These are phyloP conservation scores for Rhabdomys pumilio DNA, from an alignment of 2,797 vertebrate species.

Conservation along the genomic window DNA sequence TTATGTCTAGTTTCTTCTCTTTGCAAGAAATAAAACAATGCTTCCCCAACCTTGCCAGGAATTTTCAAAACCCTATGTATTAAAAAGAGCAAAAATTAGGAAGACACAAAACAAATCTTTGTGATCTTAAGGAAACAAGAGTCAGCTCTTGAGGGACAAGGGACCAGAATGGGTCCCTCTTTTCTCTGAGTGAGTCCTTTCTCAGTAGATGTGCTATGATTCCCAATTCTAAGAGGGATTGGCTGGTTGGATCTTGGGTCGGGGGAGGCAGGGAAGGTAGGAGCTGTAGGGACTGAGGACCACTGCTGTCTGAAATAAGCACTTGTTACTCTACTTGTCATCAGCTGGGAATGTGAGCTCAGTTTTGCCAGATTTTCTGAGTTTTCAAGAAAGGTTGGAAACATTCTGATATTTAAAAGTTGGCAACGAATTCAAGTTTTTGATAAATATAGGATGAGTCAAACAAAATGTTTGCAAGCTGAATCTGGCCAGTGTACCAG, in stretches of 20 bases:
- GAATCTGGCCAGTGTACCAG: not conserved
- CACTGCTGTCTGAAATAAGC: not conserved
- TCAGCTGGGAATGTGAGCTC: slow-evolving; percentile 42
- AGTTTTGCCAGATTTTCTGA: slow-evolving; percentile 69
- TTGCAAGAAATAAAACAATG: not conserved
- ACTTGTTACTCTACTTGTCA: slow-evolving; percentile 26
- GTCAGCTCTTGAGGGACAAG: not conserved
- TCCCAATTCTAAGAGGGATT: not conserved
- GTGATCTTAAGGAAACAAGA: not conserved
- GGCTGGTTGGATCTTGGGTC: not conserved
- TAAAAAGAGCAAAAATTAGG: not conserved
- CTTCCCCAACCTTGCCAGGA: not conserved
- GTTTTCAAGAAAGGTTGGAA: slow-evolving; percentile 76
- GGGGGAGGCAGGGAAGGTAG: not conserved
- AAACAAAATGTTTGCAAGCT: slow-evolving; percentile 2
- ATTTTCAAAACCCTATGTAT: not conserved
- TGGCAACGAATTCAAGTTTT: slow-evolving; percentile 66
- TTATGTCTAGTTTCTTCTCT: not conserved
- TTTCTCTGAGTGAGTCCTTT: not conserved
- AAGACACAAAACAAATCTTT: not conserved
- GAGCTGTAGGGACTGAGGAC: not conserved
- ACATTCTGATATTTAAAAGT: slow-evolving; percentile 64
- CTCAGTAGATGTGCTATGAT: not conserved
- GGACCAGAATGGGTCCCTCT: not conserved
- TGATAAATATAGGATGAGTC: slow-evolving; percentile 68